These are phyloP conservation scores for Sus cebifrons DNA, from an alignment of 2,797 vertebrate species.

Conservation along the genomic window DNA sequence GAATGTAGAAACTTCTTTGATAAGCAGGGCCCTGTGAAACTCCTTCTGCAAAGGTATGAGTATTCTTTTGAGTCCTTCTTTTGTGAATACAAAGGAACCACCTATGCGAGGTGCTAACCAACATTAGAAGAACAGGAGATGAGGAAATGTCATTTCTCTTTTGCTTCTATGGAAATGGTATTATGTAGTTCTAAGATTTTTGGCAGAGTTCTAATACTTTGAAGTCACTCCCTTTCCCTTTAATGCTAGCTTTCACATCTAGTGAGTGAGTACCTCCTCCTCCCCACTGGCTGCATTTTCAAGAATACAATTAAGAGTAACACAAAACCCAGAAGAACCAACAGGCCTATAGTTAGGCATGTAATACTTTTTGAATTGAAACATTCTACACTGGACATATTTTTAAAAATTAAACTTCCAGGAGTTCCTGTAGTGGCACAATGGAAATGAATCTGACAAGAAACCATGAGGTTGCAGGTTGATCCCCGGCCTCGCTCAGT, in stretches of 20 bases:
- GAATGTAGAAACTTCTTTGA: conserved; percentile 56
- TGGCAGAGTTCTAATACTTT: conserved; percentile 10
- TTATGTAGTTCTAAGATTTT: not conserved
- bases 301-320: conserved; percentile 8
- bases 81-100: conserved; percentile 38
- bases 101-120: not conserved
- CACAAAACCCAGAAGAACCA: not conserved
- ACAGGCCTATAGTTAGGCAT: not conserved
- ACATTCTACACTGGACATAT: not conserved
- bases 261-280: not conserved
- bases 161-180: conserved; percentile 54
- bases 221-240: conserved; percentile 13
- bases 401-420: not conserved
- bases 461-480: too few relatives aligned
- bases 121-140: not conserved
- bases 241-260: not conserved
- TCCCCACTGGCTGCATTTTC: not conserved
- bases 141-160: conserved; percentile 24
- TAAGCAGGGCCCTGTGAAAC: not conserved
- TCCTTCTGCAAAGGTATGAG: conserved; percentile 1
- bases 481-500: too few relatives aligned
- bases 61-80: not conserved
- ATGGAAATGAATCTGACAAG: too few relatives aligned
- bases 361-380: not conserved
- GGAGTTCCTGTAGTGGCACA: too few relatives aligned